phyloP scores from a whole-genome alignment of 2,888 invertebrate genomes.

The Griposia aprilina region DNA sequence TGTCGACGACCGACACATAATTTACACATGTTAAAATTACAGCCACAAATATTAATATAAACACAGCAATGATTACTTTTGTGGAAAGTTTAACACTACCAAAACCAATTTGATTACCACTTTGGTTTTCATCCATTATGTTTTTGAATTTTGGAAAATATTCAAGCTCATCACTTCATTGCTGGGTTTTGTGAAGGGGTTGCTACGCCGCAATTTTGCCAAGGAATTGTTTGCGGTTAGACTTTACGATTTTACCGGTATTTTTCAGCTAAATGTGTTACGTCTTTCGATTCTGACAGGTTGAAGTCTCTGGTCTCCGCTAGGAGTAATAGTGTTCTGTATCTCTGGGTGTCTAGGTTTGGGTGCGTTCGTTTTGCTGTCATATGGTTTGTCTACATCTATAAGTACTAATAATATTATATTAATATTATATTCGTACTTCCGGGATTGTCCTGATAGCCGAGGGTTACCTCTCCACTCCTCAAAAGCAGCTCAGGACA shows the following conservation, averaged over 20 bases:
- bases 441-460: too few relatives aligned
- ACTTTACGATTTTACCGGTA: background rate
- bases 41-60: background rate
- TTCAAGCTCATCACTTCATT: background rate
- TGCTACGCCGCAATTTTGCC: background rate
- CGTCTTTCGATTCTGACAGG: conserved; percentile 14
- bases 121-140: background rate
- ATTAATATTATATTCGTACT: too few relatives aligned
- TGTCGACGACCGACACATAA: background rate
- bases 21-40: conserved; percentile 2
- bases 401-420: too few relatives aligned
- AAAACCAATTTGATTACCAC: background rate
- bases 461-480: too few relatives aligned
- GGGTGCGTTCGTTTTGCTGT: conserved; percentile 9
- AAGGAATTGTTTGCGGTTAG: background rate
- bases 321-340: too few relatives aligned
- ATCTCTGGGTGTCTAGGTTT: background rate
- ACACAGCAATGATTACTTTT: background rate
- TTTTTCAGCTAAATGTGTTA: background rate
- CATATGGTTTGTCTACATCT: background rate
- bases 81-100: background rate
- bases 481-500: too few relatives aligned
- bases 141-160: background rate
- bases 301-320: background rate
- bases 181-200: background rate